Conservation (phyloP, 2,888 invertebrate species). For the Antheraea yamamai region DNA sequence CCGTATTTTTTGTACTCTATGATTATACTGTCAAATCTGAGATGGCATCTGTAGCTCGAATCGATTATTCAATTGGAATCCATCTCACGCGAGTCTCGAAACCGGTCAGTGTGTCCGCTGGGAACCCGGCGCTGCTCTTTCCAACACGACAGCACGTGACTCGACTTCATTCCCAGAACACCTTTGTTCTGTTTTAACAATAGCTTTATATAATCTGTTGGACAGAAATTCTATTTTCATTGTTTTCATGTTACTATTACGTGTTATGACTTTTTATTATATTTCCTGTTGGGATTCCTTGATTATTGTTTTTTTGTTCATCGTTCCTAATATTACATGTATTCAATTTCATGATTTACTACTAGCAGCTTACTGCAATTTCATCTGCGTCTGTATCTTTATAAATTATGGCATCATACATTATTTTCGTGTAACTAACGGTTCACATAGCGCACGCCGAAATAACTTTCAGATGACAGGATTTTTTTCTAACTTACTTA, state of each 20-base stretch:
- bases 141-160: slow-evolving; percentile 62
- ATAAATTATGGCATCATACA: too few species aligned
- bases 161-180: slow-evolving; percentile 49
- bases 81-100: slow-evolving; percentile 64
- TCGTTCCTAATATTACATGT: background rate
- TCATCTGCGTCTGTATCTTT: too few species aligned
- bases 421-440: too few species aligned
- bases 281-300: background rate
- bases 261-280: slow-evolving; percentile 23
- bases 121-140: slow-evolving; percentile 43
- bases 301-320: background rate
- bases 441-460: too few species aligned
- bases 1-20: background rate
- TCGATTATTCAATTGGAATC: slow-evolving; percentile 71
- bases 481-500: too few species aligned
- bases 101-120: slow-evolving; percentile 61
- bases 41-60: slow-evolving; percentile 42
- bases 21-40: slow-evolving; percentile 20
- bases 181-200: slow-evolving; percentile 43
- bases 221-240: slow-evolving; percentile 24
- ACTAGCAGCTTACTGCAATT: too few species aligned
- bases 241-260: slow-evolving; percentile 20
- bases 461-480: too few species aligned
- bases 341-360: background rate
- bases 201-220: slow-evolving; percentile 19